Evolutionary conservation across 2,888 invertebrate genomes (phyloP).

Genomic region (Colostygia pectinataria): DNA sequence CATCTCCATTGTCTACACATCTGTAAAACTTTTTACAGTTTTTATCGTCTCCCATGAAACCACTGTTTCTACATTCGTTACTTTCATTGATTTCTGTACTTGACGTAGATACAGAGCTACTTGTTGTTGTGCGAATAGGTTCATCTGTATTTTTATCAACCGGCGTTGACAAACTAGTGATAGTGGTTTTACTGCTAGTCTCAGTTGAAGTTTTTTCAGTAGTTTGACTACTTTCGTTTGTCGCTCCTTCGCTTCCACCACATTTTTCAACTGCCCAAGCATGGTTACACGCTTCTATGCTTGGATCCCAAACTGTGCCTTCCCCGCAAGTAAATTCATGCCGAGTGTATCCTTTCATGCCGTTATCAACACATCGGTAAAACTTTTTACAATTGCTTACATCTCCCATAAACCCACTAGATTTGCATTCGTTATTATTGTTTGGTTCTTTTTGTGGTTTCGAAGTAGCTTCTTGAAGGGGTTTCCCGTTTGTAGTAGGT

Average conservation of each 20-base stretch:
- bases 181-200: constrained; percentile 7
- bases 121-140: constrained; percentile 13
- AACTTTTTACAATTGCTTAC: constrained; percentile 84
- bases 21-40: constrained; percentile 90
- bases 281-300: constrained; percentile 82
- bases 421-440: constrained; percentile 52
- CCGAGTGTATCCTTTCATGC: constrained; percentile 81
- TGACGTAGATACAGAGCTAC: constrained; percentile 26
- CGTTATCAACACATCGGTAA: constrained; percentile 86
- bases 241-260: constrained; percentile 32
- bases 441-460: constrained; percentile 4
- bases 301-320: constrained; percentile 85
- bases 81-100: constrained; percentile 20
- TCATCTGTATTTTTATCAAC: constrained; percentile 22
- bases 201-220: constrained; percentile 26
- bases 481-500: constrained; percentile 25
- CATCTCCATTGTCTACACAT: constrained; percentile 86
- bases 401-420: constrained; percentile 84
- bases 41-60: constrained; percentile 86
- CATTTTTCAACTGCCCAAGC: constrained; percentile 74
- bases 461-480: constrained; percentile 16
- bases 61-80: constrained; percentile 62
- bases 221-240: constrained; percentile 15
- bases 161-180: constrained; percentile 11
- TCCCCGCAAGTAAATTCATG: constrained; percentile 86